These are phyloP conservation scores for Macrochelys suwanniensis DNA, from an alignment of 2,797 vertebrate species.

Conservation along the genomic window DNA sequence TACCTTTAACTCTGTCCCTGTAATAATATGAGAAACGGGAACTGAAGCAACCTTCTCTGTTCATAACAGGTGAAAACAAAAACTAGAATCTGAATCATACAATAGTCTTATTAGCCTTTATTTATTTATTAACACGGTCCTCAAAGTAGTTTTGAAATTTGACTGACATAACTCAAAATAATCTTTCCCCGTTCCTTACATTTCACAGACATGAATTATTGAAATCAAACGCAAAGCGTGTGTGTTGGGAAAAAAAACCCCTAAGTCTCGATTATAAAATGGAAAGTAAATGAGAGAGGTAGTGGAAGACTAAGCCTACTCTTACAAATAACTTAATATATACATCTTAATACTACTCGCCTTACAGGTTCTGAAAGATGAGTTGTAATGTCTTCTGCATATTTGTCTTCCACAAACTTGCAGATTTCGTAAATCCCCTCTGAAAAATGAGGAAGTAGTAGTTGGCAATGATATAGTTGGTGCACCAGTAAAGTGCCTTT, in stretches of 20 bases:
- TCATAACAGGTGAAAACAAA: neutral
- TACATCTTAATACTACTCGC: neutral
- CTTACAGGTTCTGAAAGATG: neutral
- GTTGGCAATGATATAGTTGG: neutral
- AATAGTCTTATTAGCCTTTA: neutral
- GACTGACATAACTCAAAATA: neutral
- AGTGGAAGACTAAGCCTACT: neutral
- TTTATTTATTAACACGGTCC: too few species aligned
- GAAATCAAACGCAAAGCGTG: neutral
- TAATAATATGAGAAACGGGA: neutral
- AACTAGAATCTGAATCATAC: neutral
- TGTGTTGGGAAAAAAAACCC: neutral
- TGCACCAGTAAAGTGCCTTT: neutral
- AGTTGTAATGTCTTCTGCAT: neutral
- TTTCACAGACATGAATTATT: neutral
- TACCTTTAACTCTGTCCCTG: too few species aligned
- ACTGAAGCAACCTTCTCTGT: neutral
- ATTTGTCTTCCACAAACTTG: neutral
- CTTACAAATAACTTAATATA: neutral
- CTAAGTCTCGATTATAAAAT: neutral
- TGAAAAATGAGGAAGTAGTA: neutral
- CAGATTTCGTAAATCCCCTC: neutral
- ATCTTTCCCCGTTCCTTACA: neutral
- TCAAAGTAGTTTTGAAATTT: neutral
- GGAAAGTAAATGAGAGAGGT: neutral